Base-by-base conservation (phyloP, 2,888 invertebrate genomes). In the Thera britannica region DNA sequence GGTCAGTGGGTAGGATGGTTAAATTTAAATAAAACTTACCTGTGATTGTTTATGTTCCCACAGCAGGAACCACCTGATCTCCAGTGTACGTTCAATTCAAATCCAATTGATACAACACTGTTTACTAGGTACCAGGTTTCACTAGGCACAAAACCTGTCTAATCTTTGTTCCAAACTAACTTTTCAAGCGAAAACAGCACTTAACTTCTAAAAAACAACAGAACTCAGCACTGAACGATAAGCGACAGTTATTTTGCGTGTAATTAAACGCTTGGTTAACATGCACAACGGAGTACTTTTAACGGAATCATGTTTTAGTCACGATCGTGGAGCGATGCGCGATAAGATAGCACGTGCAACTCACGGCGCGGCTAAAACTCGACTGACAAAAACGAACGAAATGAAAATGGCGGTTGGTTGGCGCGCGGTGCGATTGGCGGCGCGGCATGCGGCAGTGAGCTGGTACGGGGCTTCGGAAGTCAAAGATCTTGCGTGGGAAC, bases 331-430 rank as follows among this genome's bases (percentile, higher is more conserved):
- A 52, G 41, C 52, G 12, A 75, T 79, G 69, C 75, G 71, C 73
- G 73, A 74, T 64, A 74, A 75, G 74, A 69, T 73, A 65, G 79
- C 73, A 84, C 90, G 83, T 79, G 61, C 77, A 48, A n/a, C 69
- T 6, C 79, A 54, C 76, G 35, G 67, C 77, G 74, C 80, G 80
- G 74, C 75, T 83, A 73, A 85, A 89, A 87, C 89, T 86, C 87
- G 89, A 92, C 91, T 91, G 87, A 81, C 74, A 76, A 77, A 38
- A 35, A 35, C n/a, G 35, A 35, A 35, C n/a, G 35, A 56, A 60
- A 46, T 38, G 41, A 85, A 87, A 86, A 88, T 90, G 90, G 87
- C 89, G 86, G 78, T 12, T 38, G 38, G 38, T 3, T 23, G 51
- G 23, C 51, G 51, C 2, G 51, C 51, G 34, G 9, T 46, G 44